Evolutionary conservation across 2,888 invertebrate genomes (phyloP), one percentile per base, ranked within the genome.

Genomic region (Xanthostigma xanthostigma): DNA sequence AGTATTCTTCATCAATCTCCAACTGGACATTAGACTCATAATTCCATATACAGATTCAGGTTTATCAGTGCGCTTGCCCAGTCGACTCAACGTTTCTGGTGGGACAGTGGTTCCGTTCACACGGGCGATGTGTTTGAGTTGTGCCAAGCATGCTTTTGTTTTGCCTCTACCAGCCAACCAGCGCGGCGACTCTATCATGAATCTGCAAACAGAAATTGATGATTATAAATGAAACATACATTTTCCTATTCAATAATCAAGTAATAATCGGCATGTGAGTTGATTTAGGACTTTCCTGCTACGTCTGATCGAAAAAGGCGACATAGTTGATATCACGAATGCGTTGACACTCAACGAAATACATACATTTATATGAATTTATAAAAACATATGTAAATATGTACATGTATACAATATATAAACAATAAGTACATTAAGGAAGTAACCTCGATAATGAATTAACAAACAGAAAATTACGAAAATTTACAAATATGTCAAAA

Each of bases 141-240:
- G 65, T 42, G 62, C 62, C 41, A 75, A 56, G 53, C 76, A 74
- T 51, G 66, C 63, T 55, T 65, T 62, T 41, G 67, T 65, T 53
- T 70, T 70, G 39, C 71, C 72, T 57, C 70, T 69, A 52, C 72
- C 69, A 62, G 73, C 74, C 54, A 78, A 67, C 79, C 79, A 79
- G 51, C 78, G 69, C 3, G 79, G 79, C 41, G 79, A 79, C 66
- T 79, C 79, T 52, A 78, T 73, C 58, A 78, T 66, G 56, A 69
- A 71, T 63, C 78, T 79, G 56, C 8, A 53, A 57, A 51, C 51
- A 47, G 37, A 45, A 36, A 45, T 44, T n/a, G 27, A 6, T 27
- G 27, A 27, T 27, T 27, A 27, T 27, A 27, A 27, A 27, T 27
- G 27, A 27, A 27, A 5, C 3, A 27, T 3, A 27, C 6, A 27